Evolutionary conservation across 2,113 vertebrate species (phyloP).

Genomic region (Oreochromis aureus): DNA sequence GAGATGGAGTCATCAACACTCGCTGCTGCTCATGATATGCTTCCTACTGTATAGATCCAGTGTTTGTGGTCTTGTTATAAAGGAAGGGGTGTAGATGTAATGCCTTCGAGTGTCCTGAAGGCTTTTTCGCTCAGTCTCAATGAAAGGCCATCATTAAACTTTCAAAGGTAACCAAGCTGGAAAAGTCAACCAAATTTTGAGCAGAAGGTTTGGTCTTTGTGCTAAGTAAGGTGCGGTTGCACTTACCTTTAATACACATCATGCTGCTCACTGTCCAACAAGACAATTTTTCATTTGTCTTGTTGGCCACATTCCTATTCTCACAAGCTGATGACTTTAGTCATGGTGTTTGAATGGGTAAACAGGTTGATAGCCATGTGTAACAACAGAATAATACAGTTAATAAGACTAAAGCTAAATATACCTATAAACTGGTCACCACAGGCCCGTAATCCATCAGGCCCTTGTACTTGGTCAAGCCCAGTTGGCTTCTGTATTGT

Average conservation of each 20-base stretch:
- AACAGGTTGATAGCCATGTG: not conserved
- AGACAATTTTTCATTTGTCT: not conserved
- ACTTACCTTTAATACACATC: not conserved
- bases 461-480: not conserved
- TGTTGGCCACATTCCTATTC: not conserved
- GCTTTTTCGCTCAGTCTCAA: not conserved
- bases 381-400: not conserved
- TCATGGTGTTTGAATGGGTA: not conserved
- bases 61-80: not conserved
- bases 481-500: not conserved
- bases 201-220: not conserved
- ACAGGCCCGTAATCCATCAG: not conserved
- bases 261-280: not conserved
- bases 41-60: not conserved
- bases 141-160: not conserved
- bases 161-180: not conserved
- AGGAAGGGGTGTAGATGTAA: not conserved
- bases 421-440: not conserved
- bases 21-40: not conserved
- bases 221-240: not conserved
- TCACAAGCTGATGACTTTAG: not conserved
- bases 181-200: not conserved
- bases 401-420: not conserved
- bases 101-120: not conserved
- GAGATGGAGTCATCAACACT: not conserved